These are phyloP conservation scores for Nesometra sesokonis DNA, from an alignment of 35 echinoderm and acorn worm species.

Conservation along the genomic window DNA sequence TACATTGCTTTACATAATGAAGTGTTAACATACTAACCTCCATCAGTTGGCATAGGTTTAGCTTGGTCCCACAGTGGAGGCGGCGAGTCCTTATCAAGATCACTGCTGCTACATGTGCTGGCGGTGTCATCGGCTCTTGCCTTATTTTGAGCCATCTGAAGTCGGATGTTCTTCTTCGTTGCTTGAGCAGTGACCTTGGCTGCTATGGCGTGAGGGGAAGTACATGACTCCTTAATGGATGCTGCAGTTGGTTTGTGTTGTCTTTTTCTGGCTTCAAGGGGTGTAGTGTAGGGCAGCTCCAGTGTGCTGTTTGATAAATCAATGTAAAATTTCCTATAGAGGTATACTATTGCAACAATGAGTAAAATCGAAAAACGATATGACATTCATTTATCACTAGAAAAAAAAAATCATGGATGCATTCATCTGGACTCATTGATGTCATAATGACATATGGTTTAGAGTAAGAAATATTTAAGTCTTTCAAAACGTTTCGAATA, in stretches of 20 bases:
- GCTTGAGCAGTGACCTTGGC: conserved; percentile 85
- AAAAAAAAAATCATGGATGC: too few relatives aligned
- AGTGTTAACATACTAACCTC: conserved; percentile 5
- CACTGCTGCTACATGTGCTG: conserved; percentile 72
- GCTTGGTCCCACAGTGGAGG: conserved; percentile 88
- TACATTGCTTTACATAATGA: too few relatives aligned
- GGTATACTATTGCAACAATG: too few relatives aligned
- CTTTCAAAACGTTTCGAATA: too few relatives aligned
- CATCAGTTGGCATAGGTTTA: conserved; percentile 56
- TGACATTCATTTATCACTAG: too few relatives aligned
- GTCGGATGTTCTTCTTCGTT: conserved; percentile 54
- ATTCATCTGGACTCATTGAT: too few relatives aligned
- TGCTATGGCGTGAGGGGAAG: conserved; percentile 85
- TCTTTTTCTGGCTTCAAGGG: conserved; percentile 48
- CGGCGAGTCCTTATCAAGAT: conserved; percentile 88
- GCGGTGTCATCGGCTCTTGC: conserved; percentile 55
- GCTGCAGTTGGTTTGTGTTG: conserved; percentile 15
- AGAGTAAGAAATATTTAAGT: too few relatives aligned
- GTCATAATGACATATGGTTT: too few relatives aligned
- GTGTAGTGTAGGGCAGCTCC: conserved; percentile 78
- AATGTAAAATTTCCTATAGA: too few relatives aligned
- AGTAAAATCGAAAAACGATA: too few relatives aligned
- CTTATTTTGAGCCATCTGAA: conserved; percentile 28
- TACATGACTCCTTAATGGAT: conserved; percentile 65
- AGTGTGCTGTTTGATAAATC: conserved; percentile 30